Percentiles rank a stretch among this genome's conserved stretches.
Evolutionary conservation across 30 jellyfish, hydroid and myxozoan species (phyloP).

Genomic region (Aurelia sp.): DNA sequence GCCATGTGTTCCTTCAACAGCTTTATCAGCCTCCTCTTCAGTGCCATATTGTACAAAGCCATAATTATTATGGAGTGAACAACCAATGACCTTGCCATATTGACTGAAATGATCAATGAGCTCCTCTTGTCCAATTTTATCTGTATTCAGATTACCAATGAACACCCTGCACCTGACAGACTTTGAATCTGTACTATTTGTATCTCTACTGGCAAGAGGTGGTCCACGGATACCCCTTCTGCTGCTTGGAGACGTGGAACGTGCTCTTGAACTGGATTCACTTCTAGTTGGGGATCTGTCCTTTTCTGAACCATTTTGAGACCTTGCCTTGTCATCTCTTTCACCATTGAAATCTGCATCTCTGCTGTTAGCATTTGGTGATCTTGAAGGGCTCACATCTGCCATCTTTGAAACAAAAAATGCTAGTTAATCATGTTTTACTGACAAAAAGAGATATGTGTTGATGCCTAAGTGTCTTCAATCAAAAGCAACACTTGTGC

Average conservation of each 20-base stretch:
- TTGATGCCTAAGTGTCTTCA: no score
- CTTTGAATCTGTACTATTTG: conserved; percentile 87
- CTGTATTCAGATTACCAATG: conserved; percentile 87
- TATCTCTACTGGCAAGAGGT: conserved; percentile 71
- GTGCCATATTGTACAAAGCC: conserved; percentile 89
- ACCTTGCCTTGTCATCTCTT: background rate
- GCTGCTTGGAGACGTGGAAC: conserved; percentile 25
- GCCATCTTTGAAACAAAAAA: background rate
- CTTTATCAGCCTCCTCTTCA: conserved; percentile 82
- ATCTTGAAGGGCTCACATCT: background rate
- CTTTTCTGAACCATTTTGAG: conserved; percentile 25
- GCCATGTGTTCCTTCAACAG: conserved; percentile 87
- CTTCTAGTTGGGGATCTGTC: conserved; percentile 42
- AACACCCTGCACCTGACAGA: conserved; percentile 90
- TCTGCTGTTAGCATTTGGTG: conserved; percentile 3
- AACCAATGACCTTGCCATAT: conserved; percentile 80
- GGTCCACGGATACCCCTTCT: background rate
- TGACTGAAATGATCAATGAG: conserved; percentile 69
- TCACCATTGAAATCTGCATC: background rate
- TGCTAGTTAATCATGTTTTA: no score
- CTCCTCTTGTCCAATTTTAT: conserved; percentile 73
- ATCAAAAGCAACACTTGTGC: no score
- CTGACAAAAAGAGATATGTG: no score
- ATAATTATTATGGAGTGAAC: conserved; percentile 85
- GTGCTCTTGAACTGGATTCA: background rate